Evolutionary conservation across 64 coral and sea anemone genomes (phyloP).

Genomic region (Montipora efflorescens): DNA sequence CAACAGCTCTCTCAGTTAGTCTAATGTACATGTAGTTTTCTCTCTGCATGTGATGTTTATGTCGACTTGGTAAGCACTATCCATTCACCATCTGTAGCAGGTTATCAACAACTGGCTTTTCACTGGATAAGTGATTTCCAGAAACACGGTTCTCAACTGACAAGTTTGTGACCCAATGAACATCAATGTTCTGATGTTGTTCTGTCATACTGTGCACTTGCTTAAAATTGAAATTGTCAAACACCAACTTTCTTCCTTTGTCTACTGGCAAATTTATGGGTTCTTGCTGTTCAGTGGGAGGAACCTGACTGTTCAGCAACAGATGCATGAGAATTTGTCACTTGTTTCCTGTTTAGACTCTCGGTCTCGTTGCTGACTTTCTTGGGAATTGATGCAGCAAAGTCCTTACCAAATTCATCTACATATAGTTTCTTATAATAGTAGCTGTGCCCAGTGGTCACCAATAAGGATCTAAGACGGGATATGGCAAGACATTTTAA

Average conservation of each 20-base stretch:
- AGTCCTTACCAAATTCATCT: constrained; percentile 81
- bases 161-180: constrained; percentile 49
- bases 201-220: constrained; percentile 68
- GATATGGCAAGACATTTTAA: not conserved
- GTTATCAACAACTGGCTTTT: not conserved
- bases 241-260: constrained; percentile 46
- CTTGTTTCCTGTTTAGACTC: constrained; percentile 20
- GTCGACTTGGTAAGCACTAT: not conserved
- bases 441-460: constrained; percentile 55
- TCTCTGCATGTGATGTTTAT: not conserved
- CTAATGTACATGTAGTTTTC: constrained; percentile 20
- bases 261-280: not conserved
- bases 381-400: constrained; percentile 20
- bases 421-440: constrained; percentile 50
- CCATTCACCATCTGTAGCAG: constrained; percentile 28
- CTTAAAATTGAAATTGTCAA: constrained; percentile 63
- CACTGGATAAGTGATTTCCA: constrained; percentile 34
- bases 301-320: not conserved
- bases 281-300: not conserved
- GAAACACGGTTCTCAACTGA: constrained; percentile 46
- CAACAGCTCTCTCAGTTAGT: constrained; percentile 32
- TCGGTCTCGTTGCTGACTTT: constrained; percentile 34
- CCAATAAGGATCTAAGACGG: constrained; percentile 38
- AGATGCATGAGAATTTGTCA: no score
- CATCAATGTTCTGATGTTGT: constrained; percentile 68